A percentile compares a stretch with the other conserved stretches of the same genome.
These are phyloP conservation scores for Malurus leucopterus DNA, from an alignment of 2,797 vertebrate species.

Conservation along the genomic window DNA sequence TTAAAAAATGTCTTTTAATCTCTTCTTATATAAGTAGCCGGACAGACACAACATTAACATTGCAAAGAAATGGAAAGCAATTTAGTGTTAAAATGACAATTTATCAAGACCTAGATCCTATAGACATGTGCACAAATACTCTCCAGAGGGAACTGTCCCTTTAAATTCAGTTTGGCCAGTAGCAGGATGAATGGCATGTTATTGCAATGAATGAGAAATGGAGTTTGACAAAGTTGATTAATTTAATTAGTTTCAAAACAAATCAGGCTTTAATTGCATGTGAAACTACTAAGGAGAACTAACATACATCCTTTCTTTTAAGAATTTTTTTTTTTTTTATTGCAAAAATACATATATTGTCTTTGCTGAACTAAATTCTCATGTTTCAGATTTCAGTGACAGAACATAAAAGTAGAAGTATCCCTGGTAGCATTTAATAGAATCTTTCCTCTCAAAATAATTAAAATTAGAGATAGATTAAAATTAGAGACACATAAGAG, in stretches of 20 bases:
- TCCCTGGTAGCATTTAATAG: background rate
- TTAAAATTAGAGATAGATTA: background rate
- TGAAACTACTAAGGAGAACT: background rate
- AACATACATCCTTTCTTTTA: background rate
- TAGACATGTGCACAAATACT: rapidly evolving
- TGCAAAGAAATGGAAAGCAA: background rate
- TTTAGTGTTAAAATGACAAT: background rate
- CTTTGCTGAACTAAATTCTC: background rate
- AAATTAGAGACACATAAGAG: background rate
- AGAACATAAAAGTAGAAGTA: background rate
- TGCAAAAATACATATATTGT: background rate
- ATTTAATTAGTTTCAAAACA: background rate
- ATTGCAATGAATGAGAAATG: background rate
- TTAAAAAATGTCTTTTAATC: rapidly evolving
- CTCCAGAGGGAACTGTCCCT: background rate
- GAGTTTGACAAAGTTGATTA: background rate
- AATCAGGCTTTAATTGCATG: background rate
- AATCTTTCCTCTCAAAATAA: background rate
- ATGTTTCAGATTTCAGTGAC: background rate
- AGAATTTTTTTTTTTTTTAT: too few relatives aligned
- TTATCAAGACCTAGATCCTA: background rate
- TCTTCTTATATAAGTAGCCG: background rate
- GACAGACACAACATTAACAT: background rate
- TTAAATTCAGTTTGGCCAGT: background rate
- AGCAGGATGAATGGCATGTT: background rate